These are phyloP conservation scores for Liopterus haemorrhoidalis DNA, from an alignment of 2,888 invertebrate species.

Conservation along the genomic window DNA sequence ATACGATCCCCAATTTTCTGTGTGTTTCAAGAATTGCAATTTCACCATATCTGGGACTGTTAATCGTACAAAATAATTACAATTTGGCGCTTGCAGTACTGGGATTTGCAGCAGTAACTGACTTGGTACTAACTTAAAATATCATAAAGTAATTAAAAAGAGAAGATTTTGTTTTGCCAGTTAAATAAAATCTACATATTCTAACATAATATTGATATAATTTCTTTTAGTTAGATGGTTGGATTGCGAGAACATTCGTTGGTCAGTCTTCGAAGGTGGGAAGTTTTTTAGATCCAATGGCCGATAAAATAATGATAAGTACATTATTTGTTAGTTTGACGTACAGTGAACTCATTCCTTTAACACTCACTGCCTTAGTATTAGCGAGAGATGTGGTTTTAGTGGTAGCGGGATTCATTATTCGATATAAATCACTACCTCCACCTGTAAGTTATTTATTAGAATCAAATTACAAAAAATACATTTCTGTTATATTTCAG, in stretches of 20 bases:
- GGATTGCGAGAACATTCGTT: slow-evolving; percentile 88
- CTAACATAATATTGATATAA: slow-evolving; percentile 9
- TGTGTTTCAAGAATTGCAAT: slow-evolving; percentile 78
- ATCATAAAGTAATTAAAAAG: background rate
- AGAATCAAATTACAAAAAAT: slow-evolving; percentile 1
- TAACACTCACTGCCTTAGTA: slow-evolving; percentile 73
- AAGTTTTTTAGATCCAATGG: slow-evolving; percentile 92
- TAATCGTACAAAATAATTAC: slow-evolving; percentile 78
- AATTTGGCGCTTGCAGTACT: slow-evolving; percentile 75
- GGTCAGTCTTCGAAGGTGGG: slow-evolving; percentile 90
- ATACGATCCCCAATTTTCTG: slow-evolving; percentile 88
- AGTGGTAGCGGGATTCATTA: slow-evolving; percentile 79
- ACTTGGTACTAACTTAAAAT: slow-evolving; percentile 58
- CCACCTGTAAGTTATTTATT: slow-evolving; percentile 65
- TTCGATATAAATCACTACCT: slow-evolving; percentile 84
- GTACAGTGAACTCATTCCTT: slow-evolving; percentile 77
- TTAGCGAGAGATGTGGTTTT: slow-evolving; percentile 76
- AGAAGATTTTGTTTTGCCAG: slow-evolving; percentile 8
- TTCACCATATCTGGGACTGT: slow-evolving; percentile 84
- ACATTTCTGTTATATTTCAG: slow-evolving; percentile 49
- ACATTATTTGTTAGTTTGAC: slow-evolving; percentile 83
- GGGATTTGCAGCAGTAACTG: slow-evolving; percentile 82
- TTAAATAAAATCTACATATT: slow-evolving; percentile 7
- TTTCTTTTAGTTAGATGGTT: slow-evolving; percentile 76
- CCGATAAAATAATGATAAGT: slow-evolving; percentile 90